Base-by-base conservation (phyloP, 2,888 invertebrate species). In the Agonopterix alstromeriana region DNA sequence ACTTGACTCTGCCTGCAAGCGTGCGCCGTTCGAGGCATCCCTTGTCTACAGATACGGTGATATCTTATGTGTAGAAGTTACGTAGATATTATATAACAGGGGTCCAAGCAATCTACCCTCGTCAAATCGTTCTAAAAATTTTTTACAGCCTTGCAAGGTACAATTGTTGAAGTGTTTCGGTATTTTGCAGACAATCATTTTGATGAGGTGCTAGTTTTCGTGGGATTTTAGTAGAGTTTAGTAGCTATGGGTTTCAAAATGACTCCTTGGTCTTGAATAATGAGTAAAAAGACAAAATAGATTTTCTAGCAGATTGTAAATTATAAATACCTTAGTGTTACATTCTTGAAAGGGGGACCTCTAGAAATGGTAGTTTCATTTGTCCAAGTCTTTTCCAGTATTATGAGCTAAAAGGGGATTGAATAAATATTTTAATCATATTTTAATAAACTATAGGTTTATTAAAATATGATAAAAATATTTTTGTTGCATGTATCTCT, bases 1-100 rank as follows among this genome's bases (percentile, higher is more conserved):
- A 61, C 60, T 56, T 50, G 52, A 46, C 58, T 63, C 65, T 51
- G 56, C 58, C 55, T 48, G 52, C 63, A 75, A 70, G 74, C 78
- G 76, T 75, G 79, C 78, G 78, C 75, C 72, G 71, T 49, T 46
- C 40, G 12, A 46, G 27, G 17, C 74, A 77, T 75, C 78, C 73
- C 76, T 70, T 61, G 10, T 17, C 36, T 9, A 42, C 47, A 38
- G 38, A 38, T 38, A 38, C 38, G n/a, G n/a, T 38, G 10, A n/a
- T 38, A n/a, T 38, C 38, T n/a, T 44, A 11, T n/a, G 27, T 17
- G 8, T 9, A 43, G n/a, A 27, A 17, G 10, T 8, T 27, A 3
- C 36, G 35, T 12, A 27, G n/a, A 14, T 43, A 46, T 46, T 43
- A 46, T 46, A 47, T 47, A 53, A 51, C 47, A 51, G 53, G 61